Evolutionary conservation across 2,888 invertebrate species (phyloP).

Genomic region (Chloroclystis v-ata): DNA sequence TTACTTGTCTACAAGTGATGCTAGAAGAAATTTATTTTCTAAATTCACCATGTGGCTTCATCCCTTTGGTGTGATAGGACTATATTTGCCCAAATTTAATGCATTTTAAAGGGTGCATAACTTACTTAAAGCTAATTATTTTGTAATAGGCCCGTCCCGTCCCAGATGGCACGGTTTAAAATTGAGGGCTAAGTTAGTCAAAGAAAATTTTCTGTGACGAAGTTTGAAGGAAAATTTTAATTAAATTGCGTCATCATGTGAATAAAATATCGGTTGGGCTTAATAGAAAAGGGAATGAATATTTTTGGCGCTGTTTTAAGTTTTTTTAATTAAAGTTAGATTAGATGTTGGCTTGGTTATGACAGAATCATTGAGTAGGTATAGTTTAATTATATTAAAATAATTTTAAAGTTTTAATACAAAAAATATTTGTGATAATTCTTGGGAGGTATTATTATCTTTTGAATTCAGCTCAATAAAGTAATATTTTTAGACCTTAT

Average conservation of each 20-base stretch:
- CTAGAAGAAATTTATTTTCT: constrained; percentile 60
- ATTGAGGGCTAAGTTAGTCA: constrained; percentile 45
- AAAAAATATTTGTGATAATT: no score
- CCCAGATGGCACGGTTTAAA: constrained; percentile 65
- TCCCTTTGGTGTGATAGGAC: constrained; percentile 56
- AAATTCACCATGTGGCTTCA: constrained; percentile 65
- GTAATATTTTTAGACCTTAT: no score
- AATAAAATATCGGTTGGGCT: constrained; percentile 42
- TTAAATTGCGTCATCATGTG: constrained; percentile 50
- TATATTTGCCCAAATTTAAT: constrained; percentile 70
- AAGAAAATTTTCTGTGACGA: constrained; percentile 57
- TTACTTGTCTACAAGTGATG: constrained; percentile 41
- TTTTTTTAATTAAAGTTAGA: not conserved
- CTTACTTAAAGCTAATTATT: constrained; percentile 72
- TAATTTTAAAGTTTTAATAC: no score
- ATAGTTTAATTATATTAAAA: no score
- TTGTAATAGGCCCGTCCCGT: constrained; percentile 64
- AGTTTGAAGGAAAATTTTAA: constrained; percentile 56
- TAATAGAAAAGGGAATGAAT: constrained; percentile 15
- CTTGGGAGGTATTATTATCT: no score
- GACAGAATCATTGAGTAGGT: no score
- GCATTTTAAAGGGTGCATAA: constrained; percentile 76
- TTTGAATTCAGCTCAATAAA: no score
- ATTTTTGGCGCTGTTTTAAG: constrained; percentile 2
- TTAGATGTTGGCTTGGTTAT: not conserved